Conservation (phyloP, 1,140 invertebrate genomes). For the Temnothorax longispinosus region DNA sequence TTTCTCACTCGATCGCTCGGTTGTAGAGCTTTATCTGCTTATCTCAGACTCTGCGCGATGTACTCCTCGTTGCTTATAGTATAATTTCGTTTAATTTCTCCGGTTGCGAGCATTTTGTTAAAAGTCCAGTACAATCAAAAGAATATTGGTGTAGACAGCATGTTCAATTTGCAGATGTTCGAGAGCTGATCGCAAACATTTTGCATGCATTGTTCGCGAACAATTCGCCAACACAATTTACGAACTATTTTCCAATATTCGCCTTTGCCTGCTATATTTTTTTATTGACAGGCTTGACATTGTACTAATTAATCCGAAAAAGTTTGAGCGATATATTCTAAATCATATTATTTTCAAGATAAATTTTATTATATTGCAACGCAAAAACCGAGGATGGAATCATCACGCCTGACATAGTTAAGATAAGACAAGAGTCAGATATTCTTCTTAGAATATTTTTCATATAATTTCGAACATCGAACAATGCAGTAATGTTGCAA, state of each 20-base stretch:
- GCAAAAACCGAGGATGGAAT: not conserved
- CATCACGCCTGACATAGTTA: not conserved
- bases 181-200: not conserved
- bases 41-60: constrained; percentile 29
- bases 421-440: not conserved
- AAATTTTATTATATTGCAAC: not conserved
- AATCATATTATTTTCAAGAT: not conserved
- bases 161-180: not conserved
- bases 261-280: not conserved
- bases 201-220: not conserved
- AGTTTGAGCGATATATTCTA: not conserved
- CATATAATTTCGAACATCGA: not conserved
- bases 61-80: not conserved
- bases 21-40: constrained; percentile 41
- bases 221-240: not conserved
- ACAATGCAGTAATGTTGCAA: not conserved
- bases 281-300: not conserved
- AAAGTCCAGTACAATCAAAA: not conserved
- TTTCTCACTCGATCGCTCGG: not conserved
- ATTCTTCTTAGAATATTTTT: not conserved
- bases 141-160: not conserved
- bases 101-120: not conserved
- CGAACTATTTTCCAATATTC: not conserved
- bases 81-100: not conserved
- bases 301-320: not conserved